Evolutionary conservation across 2,797 vertebrate genomes (phyloP), one percentile per base, ranked within the genome.

Genomic region (Vespertilio murinus): DNA sequence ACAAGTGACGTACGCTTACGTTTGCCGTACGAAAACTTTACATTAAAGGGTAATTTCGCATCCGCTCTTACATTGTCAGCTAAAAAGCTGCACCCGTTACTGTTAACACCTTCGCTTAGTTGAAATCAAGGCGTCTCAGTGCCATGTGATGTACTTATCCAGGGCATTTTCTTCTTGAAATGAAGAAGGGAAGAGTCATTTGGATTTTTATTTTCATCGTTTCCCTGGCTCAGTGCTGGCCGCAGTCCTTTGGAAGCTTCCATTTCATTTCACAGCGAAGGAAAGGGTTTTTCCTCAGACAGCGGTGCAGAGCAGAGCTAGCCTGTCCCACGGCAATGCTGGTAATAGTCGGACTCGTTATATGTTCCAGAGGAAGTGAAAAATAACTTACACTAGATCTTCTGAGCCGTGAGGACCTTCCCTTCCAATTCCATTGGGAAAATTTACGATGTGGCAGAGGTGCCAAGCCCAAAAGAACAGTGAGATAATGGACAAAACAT

Each of bases 151-250:
- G 7, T 54, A 40, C 69, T 69, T 77, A 77, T 9, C 30, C 16
- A 61, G 70, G n/a, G 22, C 38, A 33, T 75, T 87, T 91, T 80
- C 81, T 93, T 87, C 47, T 92, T 91, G 69, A 96, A 91, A 92
- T 59, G 14, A 89, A 93, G 59, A 78, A 52, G 54, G 14, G 23
- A 70, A 75, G 49, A 89, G 80, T 70, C 33, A 90, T 82, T 91
- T 40, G 16, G 52, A 40, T 77, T 91, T 90, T 81, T 77, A 74
- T 56, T 73, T 87, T 70, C n/a, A 80, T 78, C 61, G 49, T 69
- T 87, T 88, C 70, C 17, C 54, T 74, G 74, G 47, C 91, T 79
- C 45, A 33, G 25, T 88, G 70, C 4, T 40, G 69, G 45, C 54
- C 67, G n/a, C 11, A 11, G 23, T 30, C 40, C 73, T 52, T 1